phyloP scores from a whole-genome alignment of 2,113 vertebrate species.

The Sula dactylatra region DNA sequence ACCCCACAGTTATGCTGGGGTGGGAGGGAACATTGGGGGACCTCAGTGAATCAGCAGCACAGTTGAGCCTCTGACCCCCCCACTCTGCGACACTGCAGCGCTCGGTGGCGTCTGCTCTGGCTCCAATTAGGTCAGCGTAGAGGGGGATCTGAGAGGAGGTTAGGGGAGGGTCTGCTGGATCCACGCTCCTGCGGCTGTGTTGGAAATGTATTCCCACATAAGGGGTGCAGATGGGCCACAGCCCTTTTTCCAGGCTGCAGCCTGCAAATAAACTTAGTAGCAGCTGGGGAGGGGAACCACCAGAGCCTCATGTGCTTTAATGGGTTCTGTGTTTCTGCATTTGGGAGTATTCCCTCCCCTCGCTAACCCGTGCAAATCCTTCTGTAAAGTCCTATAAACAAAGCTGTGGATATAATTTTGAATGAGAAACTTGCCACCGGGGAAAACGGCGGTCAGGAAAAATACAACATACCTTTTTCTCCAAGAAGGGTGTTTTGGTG shows the following conservation, averaged over 20 bases:
- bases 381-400: constrained; percentile 27
- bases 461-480: constrained; percentile 11
- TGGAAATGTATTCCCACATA: constrained; percentile 26
- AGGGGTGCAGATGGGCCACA: constrained; percentile 11
- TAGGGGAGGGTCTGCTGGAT: not conserved
- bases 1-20: fast-evolving
- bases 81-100: fast-evolving
- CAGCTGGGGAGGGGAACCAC: not conserved
- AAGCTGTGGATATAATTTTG: not conserved
- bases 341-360: not conserved
- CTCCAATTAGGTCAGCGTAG: not conserved
- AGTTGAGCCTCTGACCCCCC: not conserved
- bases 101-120: not conserved
- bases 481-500: not conserved
- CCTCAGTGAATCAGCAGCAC: fast-evolving
- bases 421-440: constrained; percentile 17
- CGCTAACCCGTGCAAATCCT: not conserved
- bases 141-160: not conserved
- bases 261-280: constrained; percentile 11
- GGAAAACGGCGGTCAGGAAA: not conserved
- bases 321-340: not conserved
- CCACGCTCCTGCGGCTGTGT: not conserved
- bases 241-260: not conserved
- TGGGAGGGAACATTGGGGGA: fast-evolving
- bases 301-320: not conserved